Percentiles rank a stretch among this genome's conserved stretches.
These are phyloP conservation scores for Brachionus rubens DNA, from an alignment of 1,140 invertebrate species.

Conservation along the genomic window DNA sequence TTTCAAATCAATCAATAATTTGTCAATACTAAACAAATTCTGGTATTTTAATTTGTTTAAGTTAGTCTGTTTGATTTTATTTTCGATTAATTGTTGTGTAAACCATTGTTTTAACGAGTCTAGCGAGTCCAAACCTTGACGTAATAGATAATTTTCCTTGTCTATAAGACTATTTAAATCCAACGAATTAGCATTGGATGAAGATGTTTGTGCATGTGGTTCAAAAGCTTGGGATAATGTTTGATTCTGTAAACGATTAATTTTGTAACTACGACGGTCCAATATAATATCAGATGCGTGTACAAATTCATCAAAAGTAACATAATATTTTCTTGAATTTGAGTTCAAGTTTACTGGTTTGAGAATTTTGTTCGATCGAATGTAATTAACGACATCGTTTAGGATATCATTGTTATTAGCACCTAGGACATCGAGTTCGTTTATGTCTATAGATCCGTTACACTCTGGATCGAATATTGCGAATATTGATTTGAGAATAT, in stretches of 20 bases:
- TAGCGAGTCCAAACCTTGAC: conserved; percentile 1
- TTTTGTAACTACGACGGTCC: not conserved
- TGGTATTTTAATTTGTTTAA: conserved; percentile 41
- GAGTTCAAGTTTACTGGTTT: not conserved
- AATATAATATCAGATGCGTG: not conserved
- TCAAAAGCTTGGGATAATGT: conserved; percentile 40
- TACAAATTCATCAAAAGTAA: conserved; percentile 34
- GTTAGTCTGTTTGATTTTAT: conserved; percentile 37
- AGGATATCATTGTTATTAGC: conserved; percentile 36
- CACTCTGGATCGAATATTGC: conserved; percentile 30
- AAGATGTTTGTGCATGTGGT: not conserved
- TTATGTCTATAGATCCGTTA: conserved; percentile 19
- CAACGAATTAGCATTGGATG: not conserved
- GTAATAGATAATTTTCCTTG: conserved; percentile 26
- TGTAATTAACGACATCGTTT: not conserved
- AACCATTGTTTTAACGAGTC: conserved; percentile 30
- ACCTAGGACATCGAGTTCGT: conserved; percentile 34
- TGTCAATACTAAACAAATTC: conserved; percentile 44
- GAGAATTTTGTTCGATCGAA: not conserved
- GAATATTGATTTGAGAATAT: conserved; percentile 38
- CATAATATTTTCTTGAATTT: not conserved
- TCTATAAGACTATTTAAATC: conserved; percentile 11
- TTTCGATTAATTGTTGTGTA: conserved; percentile 9
- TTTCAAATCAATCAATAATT: conserved; percentile 27
- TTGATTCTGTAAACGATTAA: not conserved